Evolutionary conservation across 2,888 invertebrate species (phyloP), one percentile per base, ranked within the genome.

Genomic region (Teinopalpus imperialis): DNA sequence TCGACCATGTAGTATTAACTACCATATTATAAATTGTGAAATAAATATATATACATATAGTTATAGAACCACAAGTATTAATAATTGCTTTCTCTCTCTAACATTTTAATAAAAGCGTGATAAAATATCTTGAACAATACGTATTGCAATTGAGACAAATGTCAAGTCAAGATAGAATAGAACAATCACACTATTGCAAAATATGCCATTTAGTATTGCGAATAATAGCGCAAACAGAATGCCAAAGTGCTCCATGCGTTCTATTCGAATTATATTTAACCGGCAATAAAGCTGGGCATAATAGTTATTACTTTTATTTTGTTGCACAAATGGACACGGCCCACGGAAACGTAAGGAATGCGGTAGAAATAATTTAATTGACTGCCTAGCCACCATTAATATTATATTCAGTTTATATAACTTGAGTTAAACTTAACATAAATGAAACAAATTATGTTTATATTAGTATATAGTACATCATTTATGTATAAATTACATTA

Each of bases 331-430:
- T n/a, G 9, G 16, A 14, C 27, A 30, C 31, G 23, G 20, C 31
- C 48, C 40, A 48, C 43, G 53, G 51, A 53, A 51, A 37, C 37
- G 37, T 27, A 18, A 40, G 54, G 59, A 61, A 63, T 63, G 63
- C 61, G 57, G 63, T 51, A 57, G 49, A 55, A 46, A 52, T 50
- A 54, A 43, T n/a, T 43, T 44, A 13, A 36, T 7, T 12, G 9
- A 36, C 23, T 41, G n/a, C 18, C 16, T 16, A 8, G 2, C 32
- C 24, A 21, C 35, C 16, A 16, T 40, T 8, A 23, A 35, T 46
- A 29, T 30, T 6, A 26, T 8, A 20, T 29, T 16, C 35, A 43
- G 29, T 14, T 26, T 10, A 31, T 21, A 31, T 16, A 21, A 20
- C 12, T 3, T 16, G 16, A 3, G 16, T 16, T 16, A 4, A 16